These are phyloP conservation scores for Remorina albescens DNA, from an alignment of 2,797 vertebrate species.

Conservation along the genomic window DNA sequence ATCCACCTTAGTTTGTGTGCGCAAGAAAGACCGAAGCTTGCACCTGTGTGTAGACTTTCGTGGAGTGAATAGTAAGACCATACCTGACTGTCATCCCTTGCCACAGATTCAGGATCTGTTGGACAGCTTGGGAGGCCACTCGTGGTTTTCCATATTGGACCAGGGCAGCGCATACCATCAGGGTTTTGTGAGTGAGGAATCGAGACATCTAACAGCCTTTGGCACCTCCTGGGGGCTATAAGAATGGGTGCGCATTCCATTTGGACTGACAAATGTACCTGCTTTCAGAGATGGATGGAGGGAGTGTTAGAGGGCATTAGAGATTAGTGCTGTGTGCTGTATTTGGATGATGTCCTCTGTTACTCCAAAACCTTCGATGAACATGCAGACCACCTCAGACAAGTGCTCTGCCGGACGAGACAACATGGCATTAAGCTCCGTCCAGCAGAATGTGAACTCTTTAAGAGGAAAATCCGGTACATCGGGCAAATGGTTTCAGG, in stretches of 20 bases:
- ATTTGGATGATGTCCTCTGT: slow-evolving; percentile 25
- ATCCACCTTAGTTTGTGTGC: background rate
- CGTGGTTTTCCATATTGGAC: slow-evolving; percentile 14
- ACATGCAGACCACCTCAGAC: background rate
- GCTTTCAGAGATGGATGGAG: slow-evolving; percentile 31
- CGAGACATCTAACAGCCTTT: slow-evolving; percentile 16
- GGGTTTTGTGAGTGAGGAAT: slow-evolving; percentile 19
- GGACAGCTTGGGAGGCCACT: slow-evolving; percentile 1
- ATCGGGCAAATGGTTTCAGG: slow-evolving; percentile 7
- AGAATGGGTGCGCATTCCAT: slow-evolving; percentile 27
- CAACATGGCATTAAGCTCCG: slow-evolving; percentile 24
- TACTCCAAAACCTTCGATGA: slow-evolving; percentile 5
- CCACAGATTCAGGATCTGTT: slow-evolving; percentile 16
- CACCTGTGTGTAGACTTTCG: background rate
- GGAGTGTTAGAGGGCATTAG: slow-evolving; percentile 11
- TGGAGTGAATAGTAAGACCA: background rate
- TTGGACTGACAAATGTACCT: slow-evolving; percentile 13
- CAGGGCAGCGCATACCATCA: slow-evolving; percentile 14
- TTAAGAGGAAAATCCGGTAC: slow-evolving; percentile 27
- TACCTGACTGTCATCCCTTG: background rate
- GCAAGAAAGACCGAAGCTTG: slow-evolving; percentile 8
- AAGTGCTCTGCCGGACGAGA: background rate
- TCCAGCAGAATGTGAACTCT: slow-evolving; percentile 31
- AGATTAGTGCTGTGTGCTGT: slow-evolving; percentile 33
- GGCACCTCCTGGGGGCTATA: slow-evolving; percentile 16